Evolutionary conservation across 2,113 vertebrate genomes (phyloP).

Genomic region (Scalopus aquaticus): DNA sequence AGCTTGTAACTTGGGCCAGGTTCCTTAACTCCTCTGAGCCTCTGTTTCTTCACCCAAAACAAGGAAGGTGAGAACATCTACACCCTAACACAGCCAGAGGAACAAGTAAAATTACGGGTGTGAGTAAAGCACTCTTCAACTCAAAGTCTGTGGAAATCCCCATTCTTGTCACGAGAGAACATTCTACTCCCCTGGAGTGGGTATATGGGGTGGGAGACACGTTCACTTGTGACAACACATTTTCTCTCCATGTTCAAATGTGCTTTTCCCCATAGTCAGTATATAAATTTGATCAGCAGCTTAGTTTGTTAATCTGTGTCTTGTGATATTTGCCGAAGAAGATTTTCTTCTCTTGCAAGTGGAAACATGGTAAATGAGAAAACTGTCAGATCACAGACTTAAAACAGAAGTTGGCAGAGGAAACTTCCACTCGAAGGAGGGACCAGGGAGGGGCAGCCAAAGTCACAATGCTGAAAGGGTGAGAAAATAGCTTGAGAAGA

Average conservation of each 20-base stretch:
- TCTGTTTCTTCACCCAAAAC: not conserved
- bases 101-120: not conserved
- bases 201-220: not conserved
- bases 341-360: not conserved
- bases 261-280: constrained; percentile 34
- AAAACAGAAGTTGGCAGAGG: not conserved
- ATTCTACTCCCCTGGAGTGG: not conserved
- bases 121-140: not conserved
- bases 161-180: not conserved
- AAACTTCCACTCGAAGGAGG: not conserved
- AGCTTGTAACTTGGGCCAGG: not conserved
- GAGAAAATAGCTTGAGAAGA: not conserved
- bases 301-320: constrained; percentile 32
- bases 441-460: not conserved
- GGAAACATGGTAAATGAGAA: constrained; percentile 34
- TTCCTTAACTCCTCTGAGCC: not conserved
- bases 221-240: constrained; percentile 1
- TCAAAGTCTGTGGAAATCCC: not conserved
- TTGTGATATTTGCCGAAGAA: constrained; percentile 12
- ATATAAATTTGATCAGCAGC: not conserved
- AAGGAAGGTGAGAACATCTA: not conserved
- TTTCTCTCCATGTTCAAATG: constrained; percentile 11
- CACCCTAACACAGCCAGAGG: not conserved
- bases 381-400: not conserved
- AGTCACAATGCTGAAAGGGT: not conserved